Evolutionary conservation across 2,888 invertebrate genomes (phyloP), one percentile per base, ranked within the genome.

Genomic region (Thyatira batis): DNA sequence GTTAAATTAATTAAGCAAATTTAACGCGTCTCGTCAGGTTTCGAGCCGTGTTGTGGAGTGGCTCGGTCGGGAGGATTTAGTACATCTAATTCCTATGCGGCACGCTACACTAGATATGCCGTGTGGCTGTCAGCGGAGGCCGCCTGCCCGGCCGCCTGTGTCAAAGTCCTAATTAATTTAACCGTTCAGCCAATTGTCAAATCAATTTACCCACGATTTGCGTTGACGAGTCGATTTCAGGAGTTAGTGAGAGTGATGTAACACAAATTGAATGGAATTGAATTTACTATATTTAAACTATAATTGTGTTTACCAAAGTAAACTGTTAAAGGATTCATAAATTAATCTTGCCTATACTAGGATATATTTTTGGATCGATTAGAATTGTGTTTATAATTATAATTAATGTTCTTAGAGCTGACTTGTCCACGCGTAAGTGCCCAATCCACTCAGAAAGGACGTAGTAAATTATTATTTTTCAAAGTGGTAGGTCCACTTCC

Each of bases 151-250:
- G 17, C 33, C 33, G 33, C 65, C 70, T 67, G 56, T 53, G 60
- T 70, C 72, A 72, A 67, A 67, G 62, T 61, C 20, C 17, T 65
- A 72, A 70, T 70, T 70, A 69, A 65, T 65, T 72, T 61, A 61
- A 59, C 56, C 51, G 46, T 52, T 64, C 27, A 21, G 55, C 56
- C 52, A 67, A 65, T 55, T 49, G 56, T 21, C 59, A 49, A 67
- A 68, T 57, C 61, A 65, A 61, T 65, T 54, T 67, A 67, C 64
- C 58, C 58, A 23, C 23, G 23, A 23, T 23, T 23, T 23, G 23
- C 39, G 17, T 17, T 39, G 23, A n/a, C n/a, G n/a, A 23, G 17
- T 39, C 39, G 11, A 17, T 17, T 39, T n/a, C 13, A 39, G 17
- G 0, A 39, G n/a, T 39, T 39, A 39, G n/a, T 39, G 13, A 39